Evolutionary conservation across 2,888 invertebrate genomes (phyloP).

Genomic region (Drosophila mercatorum): DNA sequence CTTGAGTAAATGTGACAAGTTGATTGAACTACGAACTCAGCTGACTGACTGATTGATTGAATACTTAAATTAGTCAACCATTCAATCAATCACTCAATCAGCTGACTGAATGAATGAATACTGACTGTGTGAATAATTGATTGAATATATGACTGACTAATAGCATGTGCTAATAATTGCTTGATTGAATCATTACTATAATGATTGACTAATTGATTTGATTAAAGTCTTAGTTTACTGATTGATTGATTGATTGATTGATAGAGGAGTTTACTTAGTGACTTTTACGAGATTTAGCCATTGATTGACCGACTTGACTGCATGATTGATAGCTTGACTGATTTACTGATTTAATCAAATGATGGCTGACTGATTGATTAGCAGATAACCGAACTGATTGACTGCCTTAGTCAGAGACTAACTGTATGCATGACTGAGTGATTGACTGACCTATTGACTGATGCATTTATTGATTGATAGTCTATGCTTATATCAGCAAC

Average conservation of each 20-base stretch:
- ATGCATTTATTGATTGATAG: not conserved
- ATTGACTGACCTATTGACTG: not conserved
- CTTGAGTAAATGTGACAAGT: not conserved
- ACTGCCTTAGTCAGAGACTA: not conserved
- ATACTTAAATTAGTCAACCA: too few species aligned
- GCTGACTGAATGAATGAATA: too few species aligned
- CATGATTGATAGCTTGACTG: not conserved
- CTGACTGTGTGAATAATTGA: too few species aligned
- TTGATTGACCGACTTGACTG: not conserved
- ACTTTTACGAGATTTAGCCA: not conserved
- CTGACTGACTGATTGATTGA: not conserved
- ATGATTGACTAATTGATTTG: too few species aligned
- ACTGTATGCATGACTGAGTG: not conserved
- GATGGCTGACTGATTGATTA: not conserved
- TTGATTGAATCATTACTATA: too few species aligned
- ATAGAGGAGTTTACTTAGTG: not conserved
- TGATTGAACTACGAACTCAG: too few species aligned
- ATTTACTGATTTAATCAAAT: too few species aligned
- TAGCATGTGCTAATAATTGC: too few species aligned
- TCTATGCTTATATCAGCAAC: not conserved
- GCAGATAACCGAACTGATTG: not conserved
- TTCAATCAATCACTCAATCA: too few species aligned
- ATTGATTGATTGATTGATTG: not conserved
- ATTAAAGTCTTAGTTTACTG: too few species aligned
- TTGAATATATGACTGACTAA: too few species aligned